phyloP scores from a whole-genome alignment of 1,140 invertebrate species.

The Aphelinus atriplicis region DNA sequence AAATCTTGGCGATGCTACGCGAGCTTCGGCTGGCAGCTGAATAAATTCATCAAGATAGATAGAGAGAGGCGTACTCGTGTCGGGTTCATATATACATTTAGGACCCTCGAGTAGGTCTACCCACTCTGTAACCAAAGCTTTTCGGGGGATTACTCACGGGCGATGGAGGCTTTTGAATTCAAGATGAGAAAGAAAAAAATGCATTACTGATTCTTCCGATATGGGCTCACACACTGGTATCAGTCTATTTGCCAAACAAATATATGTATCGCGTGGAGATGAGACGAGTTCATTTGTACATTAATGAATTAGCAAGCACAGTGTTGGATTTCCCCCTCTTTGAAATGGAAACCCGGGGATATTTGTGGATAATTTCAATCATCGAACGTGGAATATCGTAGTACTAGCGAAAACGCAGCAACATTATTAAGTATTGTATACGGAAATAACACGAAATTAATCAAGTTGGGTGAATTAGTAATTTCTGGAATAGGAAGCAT shows the following conservation, averaged over 20 bases:
- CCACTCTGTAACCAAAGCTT: constrained; percentile 12
- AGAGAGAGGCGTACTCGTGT: neutral
- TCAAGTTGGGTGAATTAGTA: too few relatives aligned
- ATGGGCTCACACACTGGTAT: neutral
- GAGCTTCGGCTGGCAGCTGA: constrained; percentile 13
- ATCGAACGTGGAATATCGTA: too few relatives aligned
- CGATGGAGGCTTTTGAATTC: constrained; percentile 11
- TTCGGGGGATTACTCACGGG: neutral
- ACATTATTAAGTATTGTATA: too few relatives aligned
- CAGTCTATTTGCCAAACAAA: constrained; percentile 26
- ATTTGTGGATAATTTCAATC: too few relatives aligned
- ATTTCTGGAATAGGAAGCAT: too few relatives aligned
- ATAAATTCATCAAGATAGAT: constrained; percentile 22
- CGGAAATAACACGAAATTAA: too few relatives aligned
- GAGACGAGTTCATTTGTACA: neutral
- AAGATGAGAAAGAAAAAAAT: neutral
- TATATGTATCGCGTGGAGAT: neutral
- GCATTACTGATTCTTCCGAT: neutral
- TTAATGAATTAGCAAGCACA: constrained; percentile 17
- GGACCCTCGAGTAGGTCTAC: constrained; percentile 11
- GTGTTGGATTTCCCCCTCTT: constrained; percentile 5
- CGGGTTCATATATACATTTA: neutral
- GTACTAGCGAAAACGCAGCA: too few relatives aligned
- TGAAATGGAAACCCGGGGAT: neutral
- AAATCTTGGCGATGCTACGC: neutral